Percentiles rank a stretch among this genome's conserved stretches.
These are phyloP conservation scores for Eupeodes luniger DNA, from an alignment of 2,888 invertebrate genomes.

Conservation along the genomic window DNA sequence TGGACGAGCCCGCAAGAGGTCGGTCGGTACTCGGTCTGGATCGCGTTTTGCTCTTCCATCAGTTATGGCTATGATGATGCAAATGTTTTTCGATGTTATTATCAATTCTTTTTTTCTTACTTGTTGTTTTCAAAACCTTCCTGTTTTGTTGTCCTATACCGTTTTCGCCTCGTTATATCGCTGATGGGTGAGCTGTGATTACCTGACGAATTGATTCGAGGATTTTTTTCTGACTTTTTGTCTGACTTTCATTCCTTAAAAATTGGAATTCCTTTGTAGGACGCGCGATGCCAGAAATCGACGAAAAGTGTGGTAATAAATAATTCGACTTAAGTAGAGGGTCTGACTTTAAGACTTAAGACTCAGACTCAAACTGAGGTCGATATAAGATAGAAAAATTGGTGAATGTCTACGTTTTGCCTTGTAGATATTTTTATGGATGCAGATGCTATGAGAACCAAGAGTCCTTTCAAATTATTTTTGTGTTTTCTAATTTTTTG, in stretches of 20 bases:
- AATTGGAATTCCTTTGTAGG: conserved; percentile 70
- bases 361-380: background rate
- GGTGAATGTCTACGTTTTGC: conserved; percentile 9
- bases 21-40: conserved; percentile 67
- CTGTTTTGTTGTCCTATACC: conserved; percentile 72
- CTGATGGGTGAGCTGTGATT: conserved; percentile 74
- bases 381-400: conserved; percentile 49
- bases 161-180: conserved; percentile 74
- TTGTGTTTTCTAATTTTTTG: conserved; percentile 1
- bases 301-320: conserved; percentile 74
- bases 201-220: conserved; percentile 68
- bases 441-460: conserved; percentile 30
- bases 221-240: conserved; percentile 15
- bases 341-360: conserved; percentile 9
- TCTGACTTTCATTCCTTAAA: background rate
- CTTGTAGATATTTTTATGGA: background rate
- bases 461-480: conserved; percentile 54
- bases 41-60: conserved; percentile 57
- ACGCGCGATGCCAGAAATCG: conserved; percentile 57
- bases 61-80: conserved; percentile 66
- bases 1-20: background rate
- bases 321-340: conserved; percentile 71
- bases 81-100: conserved; percentile 66
- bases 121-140: conserved; percentile 10
- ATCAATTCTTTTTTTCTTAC: conserved; percentile 32